Conservation (phyloP, 2,113 vertebrate genomes). For the Turnix velox region DNA sequence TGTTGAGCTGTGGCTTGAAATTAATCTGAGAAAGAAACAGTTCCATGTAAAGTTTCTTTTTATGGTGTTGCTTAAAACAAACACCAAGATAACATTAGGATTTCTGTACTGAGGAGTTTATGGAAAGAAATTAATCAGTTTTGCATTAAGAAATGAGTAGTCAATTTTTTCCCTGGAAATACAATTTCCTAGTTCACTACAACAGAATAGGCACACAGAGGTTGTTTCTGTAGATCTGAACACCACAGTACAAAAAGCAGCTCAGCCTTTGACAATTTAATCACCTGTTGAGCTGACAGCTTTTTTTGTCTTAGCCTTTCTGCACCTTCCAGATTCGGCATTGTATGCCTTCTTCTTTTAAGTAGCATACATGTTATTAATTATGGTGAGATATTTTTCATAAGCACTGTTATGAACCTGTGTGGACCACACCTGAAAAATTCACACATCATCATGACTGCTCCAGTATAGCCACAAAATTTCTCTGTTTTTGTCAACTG, state of each 20-base stretch:
- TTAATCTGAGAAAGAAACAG: neutral
- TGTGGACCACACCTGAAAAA: neutral
- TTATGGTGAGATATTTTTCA: neutral
- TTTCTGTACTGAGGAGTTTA: neutral
- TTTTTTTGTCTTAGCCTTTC: neutral
- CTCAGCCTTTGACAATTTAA: neutral
- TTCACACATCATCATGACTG: neutral
- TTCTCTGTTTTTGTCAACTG: neutral
- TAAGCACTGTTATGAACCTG: neutral
- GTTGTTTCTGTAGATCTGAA: neutral
- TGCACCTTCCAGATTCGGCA: neutral
- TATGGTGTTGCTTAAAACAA: neutral
- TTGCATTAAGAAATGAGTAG: neutral
- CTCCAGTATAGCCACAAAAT: neutral
- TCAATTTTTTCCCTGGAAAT: neutral
- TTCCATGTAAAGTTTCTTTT: neutral
- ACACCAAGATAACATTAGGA: neutral
- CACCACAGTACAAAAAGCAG: neutral
- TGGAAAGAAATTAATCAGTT: neutral
- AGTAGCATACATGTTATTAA: rapidly evolving
- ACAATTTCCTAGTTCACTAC: neutral
- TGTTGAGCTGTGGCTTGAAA: neutral
- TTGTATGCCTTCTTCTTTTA: neutral
- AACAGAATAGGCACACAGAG: neutral
- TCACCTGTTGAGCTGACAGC: neutral